Evolutionary conservation across 2,888 invertebrate species (phyloP), one percentile per base, ranked within the genome.

Genomic region (Diarsia rubi): DNA sequence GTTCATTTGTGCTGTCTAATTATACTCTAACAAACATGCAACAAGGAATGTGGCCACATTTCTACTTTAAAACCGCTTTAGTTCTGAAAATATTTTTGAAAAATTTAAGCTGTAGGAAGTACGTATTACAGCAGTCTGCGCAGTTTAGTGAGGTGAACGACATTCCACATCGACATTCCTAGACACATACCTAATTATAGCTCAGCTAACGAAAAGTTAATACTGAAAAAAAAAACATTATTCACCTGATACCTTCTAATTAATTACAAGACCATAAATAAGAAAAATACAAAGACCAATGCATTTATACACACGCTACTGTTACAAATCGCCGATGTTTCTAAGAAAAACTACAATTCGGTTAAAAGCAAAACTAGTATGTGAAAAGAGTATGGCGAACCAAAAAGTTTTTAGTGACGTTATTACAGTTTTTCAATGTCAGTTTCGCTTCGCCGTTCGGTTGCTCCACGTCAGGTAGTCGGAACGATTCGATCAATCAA

Each of bases 401-500:
- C 0, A 62, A 62, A 45, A 47, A 14, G 3, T 49, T 52, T 73
- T 44, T 49, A 49, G 27, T 49, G 31, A 44, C 19, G 47, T 24
- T 60, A 24, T 24, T 60, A 24, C 37, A 63, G 62, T 47, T 57
- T 64, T 69, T 65, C 45, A 68, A 75, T 4, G 24, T 42, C 52
- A 64, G 59, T 69, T 79, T 52, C 14, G 21, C 79, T 42, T 47
- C 47, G 16, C 5, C 27, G 2, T 31, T 24, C 24, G 16, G 24
- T 24, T 31, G 21, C 45, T 54, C 11, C 16, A 57, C 47, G 69
- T 47, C 82, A 59, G 76, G 69, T 54, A 54, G 42, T 78, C 78
- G n/a, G 45, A 70, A 63, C 71, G 45, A 42, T 57, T 45, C 73
- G 21, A 73, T 79, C 73, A 83, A 83, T 83, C 80, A 79, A 79